Evolutionary conservation across 2,797 vertebrate species (phyloP), one percentile per base, ranked within the genome.

Genomic region (Sciaenops ocellatus): DNA sequence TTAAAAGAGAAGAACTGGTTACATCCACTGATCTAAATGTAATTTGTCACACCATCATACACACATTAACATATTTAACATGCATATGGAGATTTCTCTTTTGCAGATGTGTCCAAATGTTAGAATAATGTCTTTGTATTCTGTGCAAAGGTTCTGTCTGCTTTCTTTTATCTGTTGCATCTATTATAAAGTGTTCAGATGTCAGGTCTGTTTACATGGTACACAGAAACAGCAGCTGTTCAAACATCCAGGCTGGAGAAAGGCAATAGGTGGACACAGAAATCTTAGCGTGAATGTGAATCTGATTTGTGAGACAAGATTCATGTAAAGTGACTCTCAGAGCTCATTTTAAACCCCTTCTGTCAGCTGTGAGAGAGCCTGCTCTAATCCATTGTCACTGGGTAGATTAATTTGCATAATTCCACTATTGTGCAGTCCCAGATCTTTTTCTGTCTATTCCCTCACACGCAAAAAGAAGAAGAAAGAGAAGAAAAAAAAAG

Each of bases 321-420:
- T 90, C 85, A 80, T 90, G 92, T 93, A 79, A 87, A 91, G 82
- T 80, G 85, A 85, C 79, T 92, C 87, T 86, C 70, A 63, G 75
- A 88, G 79, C 87, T 89, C 69, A 63, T 64, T 85, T 61, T 71
- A 87, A 91, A 89, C 76, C 87, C 79, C 63, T 72, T 90, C 92
- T 90, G 92, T 93, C 92, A 92, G 64, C 84, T 87, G 79, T 50
- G 81, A 89, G 87, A 90, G 91, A 83, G 80, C 80, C 84, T 0
- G 75, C 89, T 87, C 84, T 93, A 94, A 94, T 94, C 89, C 86
- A 94, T 92, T 93, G 91, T 94, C 92, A 90, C 83, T 87, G 88
- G 85, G 79, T 80, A 88, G 92, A 92, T 92, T 94, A 44, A 91
- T 95, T 94, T 94, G 87, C 93, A 94, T 95, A 95, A 94, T 92